phyloP scores from a whole-genome alignment of 2,797 vertebrate genomes.

The Limnodromus scolopaceus region DNA sequence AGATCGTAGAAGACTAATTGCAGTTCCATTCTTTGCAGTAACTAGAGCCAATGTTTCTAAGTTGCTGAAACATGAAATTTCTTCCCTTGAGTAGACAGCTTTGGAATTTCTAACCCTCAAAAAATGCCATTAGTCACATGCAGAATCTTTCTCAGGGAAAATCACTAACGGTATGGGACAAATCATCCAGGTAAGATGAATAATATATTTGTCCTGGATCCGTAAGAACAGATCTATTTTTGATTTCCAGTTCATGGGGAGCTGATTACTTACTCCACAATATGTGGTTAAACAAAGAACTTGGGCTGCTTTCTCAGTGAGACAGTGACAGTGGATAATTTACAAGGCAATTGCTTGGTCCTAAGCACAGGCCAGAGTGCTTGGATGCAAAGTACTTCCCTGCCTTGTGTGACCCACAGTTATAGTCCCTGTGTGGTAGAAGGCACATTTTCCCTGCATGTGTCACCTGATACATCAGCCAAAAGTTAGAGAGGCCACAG shows the following conservation, averaged over 20 bases:
- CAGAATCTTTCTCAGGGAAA: constrained; percentile 29
- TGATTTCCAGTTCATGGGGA: not conserved
- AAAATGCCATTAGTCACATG: constrained; percentile 47
- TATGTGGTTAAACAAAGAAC: not conserved
- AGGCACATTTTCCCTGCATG: not conserved
- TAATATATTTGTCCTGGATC: not conserved
- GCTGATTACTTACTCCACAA: not conserved
- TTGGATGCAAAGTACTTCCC: not conserved
- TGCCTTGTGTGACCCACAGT: not conserved
- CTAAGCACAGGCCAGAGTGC: not conserved
- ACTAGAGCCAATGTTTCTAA: constrained; percentile 18
- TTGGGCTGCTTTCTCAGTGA: not conserved
- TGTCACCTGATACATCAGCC: not conserved
- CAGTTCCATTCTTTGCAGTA: constrained; percentile 32
- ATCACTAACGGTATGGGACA: not conserved
- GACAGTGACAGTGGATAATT: not conserved
- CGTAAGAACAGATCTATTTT: not conserved
- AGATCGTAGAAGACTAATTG: constrained; percentile 1
- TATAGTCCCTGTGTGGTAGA: not conserved
- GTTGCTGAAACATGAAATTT: constrained; percentile 44
- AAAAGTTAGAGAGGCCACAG: not conserved
- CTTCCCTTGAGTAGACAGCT: constrained; percentile 51
- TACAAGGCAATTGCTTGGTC: not conserved
- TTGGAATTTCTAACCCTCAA: constrained; percentile 36
- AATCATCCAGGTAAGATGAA: constrained; percentile 16